Evolutionary conservation across 2,113 vertebrate genomes (phyloP).

Genomic region (Corythoichthys intestinalis): DNA sequence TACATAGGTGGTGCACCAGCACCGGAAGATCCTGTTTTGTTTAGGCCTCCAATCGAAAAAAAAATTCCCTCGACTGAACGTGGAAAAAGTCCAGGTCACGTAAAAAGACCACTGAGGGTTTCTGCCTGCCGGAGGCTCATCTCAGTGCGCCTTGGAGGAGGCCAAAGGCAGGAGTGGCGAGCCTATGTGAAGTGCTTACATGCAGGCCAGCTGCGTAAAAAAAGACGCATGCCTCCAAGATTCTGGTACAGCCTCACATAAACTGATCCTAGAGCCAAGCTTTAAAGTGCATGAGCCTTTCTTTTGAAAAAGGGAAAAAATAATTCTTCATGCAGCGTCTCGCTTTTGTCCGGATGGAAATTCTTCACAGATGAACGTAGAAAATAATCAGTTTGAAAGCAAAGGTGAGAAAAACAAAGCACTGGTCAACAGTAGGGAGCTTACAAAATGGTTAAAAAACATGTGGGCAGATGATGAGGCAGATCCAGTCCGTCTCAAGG

Average conservation of each 20-base stretch:
- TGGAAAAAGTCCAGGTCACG: constrained; percentile 70
- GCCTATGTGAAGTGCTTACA: constrained; percentile 63
- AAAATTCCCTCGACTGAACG: constrained; percentile 34
- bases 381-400: constrained; percentile 58
- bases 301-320: constrained; percentile 48
- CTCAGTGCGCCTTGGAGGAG: constrained; percentile 75
- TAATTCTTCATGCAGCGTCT: constrained; percentile 47
- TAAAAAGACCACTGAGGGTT: constrained; percentile 78
- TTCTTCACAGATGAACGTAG: constrained; percentile 57
- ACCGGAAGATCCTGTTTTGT: constrained; percentile 54
- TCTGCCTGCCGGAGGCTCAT: constrained; percentile 83
- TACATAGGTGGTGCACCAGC: constrained; percentile 83
- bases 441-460: constrained; percentile 10
- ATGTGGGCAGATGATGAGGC: constrained; percentile 54
- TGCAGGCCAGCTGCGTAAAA: constrained; percentile 79
- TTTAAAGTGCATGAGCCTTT: constrained; percentile 64
- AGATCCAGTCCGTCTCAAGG: constrained; percentile 87
- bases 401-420: constrained; percentile 67
- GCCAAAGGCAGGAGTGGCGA: constrained; percentile 42
- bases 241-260: constrained; percentile 44
- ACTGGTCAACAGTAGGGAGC: constrained; percentile 86
- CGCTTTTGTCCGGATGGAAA: constrained; percentile 44
- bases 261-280: constrained; percentile 29
- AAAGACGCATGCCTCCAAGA: constrained; percentile 22
- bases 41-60: background rate